phyloP scores from a whole-genome alignment of 1,140 invertebrate genomes.

The Drosophila eugracilis region DNA sequence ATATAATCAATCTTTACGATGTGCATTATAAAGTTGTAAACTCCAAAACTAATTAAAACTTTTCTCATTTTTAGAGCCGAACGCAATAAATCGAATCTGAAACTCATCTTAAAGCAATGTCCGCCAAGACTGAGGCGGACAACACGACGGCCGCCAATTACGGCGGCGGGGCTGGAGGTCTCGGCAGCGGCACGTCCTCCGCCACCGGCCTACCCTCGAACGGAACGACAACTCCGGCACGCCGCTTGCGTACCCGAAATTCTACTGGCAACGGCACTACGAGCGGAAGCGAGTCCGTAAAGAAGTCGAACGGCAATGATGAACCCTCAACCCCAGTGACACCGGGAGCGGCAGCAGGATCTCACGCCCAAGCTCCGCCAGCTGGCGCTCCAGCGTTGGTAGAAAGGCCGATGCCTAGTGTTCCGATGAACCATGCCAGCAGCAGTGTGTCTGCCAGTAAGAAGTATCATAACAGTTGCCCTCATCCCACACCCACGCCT shows the following conservation, averaged over 20 bases:
- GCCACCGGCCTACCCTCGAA: slow-evolving; percentile 35
- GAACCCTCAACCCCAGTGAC: slow-evolving; percentile 23
- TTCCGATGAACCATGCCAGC: slow-evolving; percentile 75
- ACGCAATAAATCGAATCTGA: slow-evolving; percentile 46
- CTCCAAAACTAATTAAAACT: slow-evolving; percentile 4
- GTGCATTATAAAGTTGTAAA: slow-evolving; percentile 4
- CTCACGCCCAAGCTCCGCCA: slow-evolving; percentile 2
- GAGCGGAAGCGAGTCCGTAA: slow-evolving; percentile 74
- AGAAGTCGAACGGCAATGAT: slow-evolving; percentile 50
- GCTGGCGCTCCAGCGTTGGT: slow-evolving; percentile 17
- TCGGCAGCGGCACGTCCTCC: slow-evolving; percentile 29
- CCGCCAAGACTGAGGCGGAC: slow-evolving; percentile 72
- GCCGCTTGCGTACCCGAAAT: slow-evolving; percentile 78
- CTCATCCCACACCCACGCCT: slow-evolving; percentile 64
- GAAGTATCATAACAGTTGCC: slow-evolving; percentile 81
- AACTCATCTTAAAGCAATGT: slow-evolving; percentile 55
- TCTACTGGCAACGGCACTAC: slow-evolving; percentile 68
- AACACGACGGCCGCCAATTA: slow-evolving; percentile 43
- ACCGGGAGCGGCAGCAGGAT: slow-evolving; percentile 6
- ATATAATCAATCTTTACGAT: slow-evolving; percentile 8
- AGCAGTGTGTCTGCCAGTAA: slow-evolving; percentile 74
- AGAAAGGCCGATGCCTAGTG: slow-evolving; percentile 72
- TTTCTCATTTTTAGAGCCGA: slow-evolving; percentile 46
- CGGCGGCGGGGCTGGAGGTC: slow-evolving; percentile 29
- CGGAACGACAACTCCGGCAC: slow-evolving; percentile 69